These are phyloP conservation scores for Gnathonemus longibarbis DNA, from an alignment of 2,113 vertebrate species.

Conservation along the genomic window DNA sequence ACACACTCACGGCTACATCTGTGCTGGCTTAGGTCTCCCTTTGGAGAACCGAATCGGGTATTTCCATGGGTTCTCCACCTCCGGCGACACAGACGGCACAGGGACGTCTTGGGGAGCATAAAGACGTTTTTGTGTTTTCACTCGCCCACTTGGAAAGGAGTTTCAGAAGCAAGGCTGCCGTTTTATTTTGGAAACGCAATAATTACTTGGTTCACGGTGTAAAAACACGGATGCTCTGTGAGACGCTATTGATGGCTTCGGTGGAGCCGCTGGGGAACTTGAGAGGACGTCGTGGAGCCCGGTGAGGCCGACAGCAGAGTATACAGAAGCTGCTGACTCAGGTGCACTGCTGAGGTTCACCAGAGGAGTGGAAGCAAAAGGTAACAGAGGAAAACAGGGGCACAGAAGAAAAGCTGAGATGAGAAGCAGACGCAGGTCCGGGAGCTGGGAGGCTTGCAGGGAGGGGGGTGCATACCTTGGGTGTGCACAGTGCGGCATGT, in stretches of 20 bases:
- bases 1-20: conserved; percentile 28
- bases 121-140: neutral
- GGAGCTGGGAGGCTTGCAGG: neutral
- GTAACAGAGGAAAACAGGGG: neutral
- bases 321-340: conserved; percentile 44
- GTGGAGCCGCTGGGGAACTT: conserved; percentile 37
- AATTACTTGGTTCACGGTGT: neutral
- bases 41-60: conserved; percentile 20
- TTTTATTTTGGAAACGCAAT: neutral
- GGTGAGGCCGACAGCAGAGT: conserved; percentile 32
- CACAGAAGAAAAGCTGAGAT: conserved; percentile 21
- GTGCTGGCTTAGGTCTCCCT: conserved; percentile 1
- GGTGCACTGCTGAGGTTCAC: conserved; percentile 16
- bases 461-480: neutral
- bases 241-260: conserved; percentile 16
- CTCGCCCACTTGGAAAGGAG: neutral
- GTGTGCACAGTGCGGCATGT: conserved; percentile 29
- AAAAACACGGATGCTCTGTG: neutral
- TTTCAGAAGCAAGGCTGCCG: neutral
- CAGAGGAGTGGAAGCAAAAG: conserved; percentile 15
- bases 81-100: neutral
- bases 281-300: conserved; percentile 29
- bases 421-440: conserved; percentile 34
- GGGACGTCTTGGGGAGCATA: neutral
- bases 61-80: conserved; percentile 10